A percentile compares a stretch with the other conserved stretches of the same genome.
These are phyloP conservation scores for Keiferia lycopersicella DNA, from an alignment of 2,888 invertebrate genomes.

Conservation along the genomic window DNA sequence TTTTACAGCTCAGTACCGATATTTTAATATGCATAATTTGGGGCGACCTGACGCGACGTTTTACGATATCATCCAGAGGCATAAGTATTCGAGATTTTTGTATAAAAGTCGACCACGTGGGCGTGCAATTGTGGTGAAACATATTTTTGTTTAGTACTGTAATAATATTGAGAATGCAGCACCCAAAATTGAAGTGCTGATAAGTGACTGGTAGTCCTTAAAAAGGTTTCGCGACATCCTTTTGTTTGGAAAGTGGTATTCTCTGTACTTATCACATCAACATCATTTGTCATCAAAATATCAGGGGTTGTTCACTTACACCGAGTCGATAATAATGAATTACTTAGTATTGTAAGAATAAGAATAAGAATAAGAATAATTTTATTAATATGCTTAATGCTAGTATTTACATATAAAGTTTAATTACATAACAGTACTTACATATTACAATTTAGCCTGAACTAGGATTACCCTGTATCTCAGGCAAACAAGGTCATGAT, in stretches of 20 bases:
- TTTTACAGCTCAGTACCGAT: constrained; percentile 40
- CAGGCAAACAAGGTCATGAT: no score
- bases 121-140: constrained; percentile 24
- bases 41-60: constrained; percentile 33
- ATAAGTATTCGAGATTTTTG: constrained; percentile 36
- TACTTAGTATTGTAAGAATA: no score
- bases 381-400: no score
- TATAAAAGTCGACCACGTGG: constrained; percentile 29
- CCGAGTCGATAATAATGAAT: no score
- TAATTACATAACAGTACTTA: no score
- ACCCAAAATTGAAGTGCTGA: constrained; percentile 20
- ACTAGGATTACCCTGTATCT: no score
- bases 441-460: no score
- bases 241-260: constrained; percentile 33
- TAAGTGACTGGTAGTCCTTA: constrained; percentile 35
- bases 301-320: constrained; percentile 34
- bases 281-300: constrained; percentile 27
- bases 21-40: constrained; percentile 36
- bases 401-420: no score
- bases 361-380: no score
- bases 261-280: constrained; percentile 34
- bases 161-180: constrained; percentile 28
- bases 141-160: constrained; percentile 21
- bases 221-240: constrained; percentile 34
- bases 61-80: constrained; percentile 38